phyloP scores from a whole-genome alignment of 1,140 invertebrate species.

The Rhyzopertha dominica region DNA sequence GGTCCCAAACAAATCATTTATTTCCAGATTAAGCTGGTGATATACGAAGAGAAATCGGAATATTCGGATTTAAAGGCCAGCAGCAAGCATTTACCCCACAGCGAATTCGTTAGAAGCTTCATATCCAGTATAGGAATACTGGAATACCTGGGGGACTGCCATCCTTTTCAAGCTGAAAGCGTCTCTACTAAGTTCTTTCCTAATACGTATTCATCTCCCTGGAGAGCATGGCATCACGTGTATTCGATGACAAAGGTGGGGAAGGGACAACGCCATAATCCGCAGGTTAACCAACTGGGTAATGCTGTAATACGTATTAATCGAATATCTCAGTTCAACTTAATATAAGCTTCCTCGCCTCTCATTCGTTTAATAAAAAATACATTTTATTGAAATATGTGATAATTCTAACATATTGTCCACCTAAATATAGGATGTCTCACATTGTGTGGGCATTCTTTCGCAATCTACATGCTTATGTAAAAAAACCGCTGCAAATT shows the following conservation, averaged over 20 bases:
- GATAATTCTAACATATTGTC: too few species aligned
- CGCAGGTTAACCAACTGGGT: conserved; percentile 30
- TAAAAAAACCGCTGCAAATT: too few species aligned
- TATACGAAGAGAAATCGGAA: conserved; percentile 18
- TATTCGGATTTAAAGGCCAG: conserved; percentile 28
- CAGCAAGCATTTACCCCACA: conserved; percentile 30
- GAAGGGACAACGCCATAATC: conserved; percentile 27
- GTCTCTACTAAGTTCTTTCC: conserved; percentile 20
- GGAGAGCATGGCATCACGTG: conserved; percentile 41
- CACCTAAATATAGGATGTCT: too few species aligned
- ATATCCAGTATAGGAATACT: conserved; percentile 30
- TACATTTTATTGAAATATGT: too few species aligned
- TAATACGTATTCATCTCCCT: conserved; percentile 16
- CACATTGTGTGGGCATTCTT: too few species aligned
- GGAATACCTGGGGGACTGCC: conserved; percentile 25
- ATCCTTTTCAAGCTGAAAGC: conserved; percentile 27
- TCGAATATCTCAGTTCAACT: neutral
- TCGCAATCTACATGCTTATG: too few species aligned
- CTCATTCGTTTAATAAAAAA: too few species aligned
- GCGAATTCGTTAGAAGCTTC: conserved; percentile 32
- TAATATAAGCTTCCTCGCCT: too few species aligned
- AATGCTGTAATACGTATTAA: neutral
- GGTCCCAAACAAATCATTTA: too few species aligned
- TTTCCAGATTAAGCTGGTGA: conserved; percentile 23
- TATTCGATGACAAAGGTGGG: conserved; percentile 34